These are phyloP conservation scores for Anguilla obscura DNA, from an alignment of 2,797 vertebrate species.

Conservation along the genomic window DNA sequence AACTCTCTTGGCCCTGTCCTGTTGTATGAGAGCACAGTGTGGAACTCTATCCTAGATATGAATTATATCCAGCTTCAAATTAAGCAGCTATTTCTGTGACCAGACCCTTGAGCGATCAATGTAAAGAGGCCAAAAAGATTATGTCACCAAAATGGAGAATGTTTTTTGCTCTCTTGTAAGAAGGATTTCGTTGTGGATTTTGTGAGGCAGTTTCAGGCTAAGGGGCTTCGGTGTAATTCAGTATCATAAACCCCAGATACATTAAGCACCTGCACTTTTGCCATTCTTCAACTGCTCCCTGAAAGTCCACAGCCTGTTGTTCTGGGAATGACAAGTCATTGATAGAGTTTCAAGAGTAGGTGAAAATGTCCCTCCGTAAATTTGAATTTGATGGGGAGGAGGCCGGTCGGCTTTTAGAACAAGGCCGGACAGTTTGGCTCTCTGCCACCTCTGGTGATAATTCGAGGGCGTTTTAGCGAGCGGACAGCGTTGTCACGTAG, in stretches of 20 bases:
- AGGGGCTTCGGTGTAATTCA: background rate
- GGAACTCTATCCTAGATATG: background rate
- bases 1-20: background rate
- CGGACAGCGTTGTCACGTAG: background rate
- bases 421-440: background rate
- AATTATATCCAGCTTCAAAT: background rate
- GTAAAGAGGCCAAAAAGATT: background rate
- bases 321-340: background rate
- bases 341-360: background rate
- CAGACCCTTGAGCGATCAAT: background rate
- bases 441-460: background rate
- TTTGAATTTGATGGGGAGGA: background rate
- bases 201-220: background rate
- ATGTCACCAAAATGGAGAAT: background rate
- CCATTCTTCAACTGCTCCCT: background rate
- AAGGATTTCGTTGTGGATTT: background rate
- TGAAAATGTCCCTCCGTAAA: background rate
- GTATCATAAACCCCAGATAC: background rate
- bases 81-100: background rate
- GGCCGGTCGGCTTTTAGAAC: background rate
- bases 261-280: background rate
- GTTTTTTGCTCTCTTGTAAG: background rate
- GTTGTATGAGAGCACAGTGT: background rate
- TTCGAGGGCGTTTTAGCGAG: background rate
- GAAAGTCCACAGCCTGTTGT: background rate